These are phyloP conservation scores for Tenebrosternarchus preto DNA, from an alignment of 2,113 vertebrate genomes.

Conservation along the genomic window DNA sequence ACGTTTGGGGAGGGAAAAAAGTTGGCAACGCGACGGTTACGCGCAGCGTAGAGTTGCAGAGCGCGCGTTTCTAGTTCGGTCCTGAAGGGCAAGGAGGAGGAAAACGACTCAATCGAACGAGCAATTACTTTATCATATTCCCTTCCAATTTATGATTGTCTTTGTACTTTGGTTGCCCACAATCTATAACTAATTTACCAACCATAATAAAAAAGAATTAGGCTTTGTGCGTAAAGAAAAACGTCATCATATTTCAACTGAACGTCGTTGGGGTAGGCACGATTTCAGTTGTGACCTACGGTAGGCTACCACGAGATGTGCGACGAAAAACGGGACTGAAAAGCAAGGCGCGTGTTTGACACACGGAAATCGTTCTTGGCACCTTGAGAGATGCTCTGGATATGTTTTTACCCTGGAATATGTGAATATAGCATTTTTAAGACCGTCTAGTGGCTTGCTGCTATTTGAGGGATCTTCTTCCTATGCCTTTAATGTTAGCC, in stretches of 20 bases:
- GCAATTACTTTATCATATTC: constrained; percentile 56
- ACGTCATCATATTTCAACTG: constrained; percentile 44
- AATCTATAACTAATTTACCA: not conserved
- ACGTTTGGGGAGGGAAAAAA: constrained; percentile 57
- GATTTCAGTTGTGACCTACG: constrained; percentile 50
- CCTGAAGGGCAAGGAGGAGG: constrained; percentile 73
- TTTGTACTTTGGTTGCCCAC: too few species aligned
- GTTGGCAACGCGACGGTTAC: constrained; percentile 72
- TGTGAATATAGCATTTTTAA: not conserved
- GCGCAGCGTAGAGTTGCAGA: constrained; percentile 56
- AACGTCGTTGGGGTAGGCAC: constrained; percentile 31
- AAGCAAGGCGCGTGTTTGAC: constrained; percentile 31
- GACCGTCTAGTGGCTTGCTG: constrained; percentile 16
- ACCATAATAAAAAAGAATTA: constrained; percentile 25
- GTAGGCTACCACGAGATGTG: constrained; percentile 47
- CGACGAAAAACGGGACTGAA: constrained; percentile 38
- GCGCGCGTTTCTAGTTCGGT: constrained; percentile 60
- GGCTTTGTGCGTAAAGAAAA: constrained; percentile 28
- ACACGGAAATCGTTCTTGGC: not conserved
- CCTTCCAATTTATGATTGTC: not conserved
- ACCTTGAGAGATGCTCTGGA: not conserved
- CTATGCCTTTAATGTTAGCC: not conserved
- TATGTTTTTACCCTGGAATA: not conserved
- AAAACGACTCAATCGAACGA: constrained; percentile 52
- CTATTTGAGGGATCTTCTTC: not conserved